Conservation (phyloP, 2,113 vertebrate genomes). For the Promerops cafer region DNA sequence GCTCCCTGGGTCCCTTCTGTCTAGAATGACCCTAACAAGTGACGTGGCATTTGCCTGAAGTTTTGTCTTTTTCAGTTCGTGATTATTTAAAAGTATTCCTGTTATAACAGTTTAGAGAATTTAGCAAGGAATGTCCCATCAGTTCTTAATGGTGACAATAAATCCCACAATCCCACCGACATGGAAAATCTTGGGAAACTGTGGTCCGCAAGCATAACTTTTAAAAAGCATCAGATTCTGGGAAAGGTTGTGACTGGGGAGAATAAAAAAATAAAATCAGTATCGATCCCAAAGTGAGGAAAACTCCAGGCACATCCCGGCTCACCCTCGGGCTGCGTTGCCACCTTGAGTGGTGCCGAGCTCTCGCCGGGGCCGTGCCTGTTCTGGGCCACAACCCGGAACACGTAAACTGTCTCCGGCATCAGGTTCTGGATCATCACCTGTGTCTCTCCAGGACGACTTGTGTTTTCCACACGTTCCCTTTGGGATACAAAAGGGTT, state of each 20-base stretch:
- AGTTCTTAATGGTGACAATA: not conserved
- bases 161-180: not conserved
- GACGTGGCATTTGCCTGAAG: rapidly evolving
- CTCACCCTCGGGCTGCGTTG: conserved; percentile 95
- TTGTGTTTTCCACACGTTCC: conserved; percentile 92
- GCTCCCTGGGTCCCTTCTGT: not conserved
- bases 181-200: not conserved
- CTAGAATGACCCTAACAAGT: not conserved
- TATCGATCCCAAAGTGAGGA: rapidly evolving
- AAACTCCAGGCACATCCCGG: not conserved
- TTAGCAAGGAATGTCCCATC: not conserved
- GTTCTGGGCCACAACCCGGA: conserved; percentile 90
- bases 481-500: conserved; percentile 65
- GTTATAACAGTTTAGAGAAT: not conserved
- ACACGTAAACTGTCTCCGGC: conserved; percentile 91
- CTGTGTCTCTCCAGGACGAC: conserved; percentile 88
- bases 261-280: not conserved
- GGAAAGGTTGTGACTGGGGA: not conserved
- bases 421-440: conserved; percentile 94
- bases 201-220: not conserved
- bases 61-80: not conserved
- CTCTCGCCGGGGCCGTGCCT: conserved; percentile 89
- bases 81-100: not conserved
- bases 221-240: not conserved
- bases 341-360: conserved; percentile 83